A percentile compares a stretch with the other conserved stretches of the same genome.
phyloP scores from a whole-genome alignment of 2,797 vertebrate genomes.

The Microcaecilia unicolor region DNA sequence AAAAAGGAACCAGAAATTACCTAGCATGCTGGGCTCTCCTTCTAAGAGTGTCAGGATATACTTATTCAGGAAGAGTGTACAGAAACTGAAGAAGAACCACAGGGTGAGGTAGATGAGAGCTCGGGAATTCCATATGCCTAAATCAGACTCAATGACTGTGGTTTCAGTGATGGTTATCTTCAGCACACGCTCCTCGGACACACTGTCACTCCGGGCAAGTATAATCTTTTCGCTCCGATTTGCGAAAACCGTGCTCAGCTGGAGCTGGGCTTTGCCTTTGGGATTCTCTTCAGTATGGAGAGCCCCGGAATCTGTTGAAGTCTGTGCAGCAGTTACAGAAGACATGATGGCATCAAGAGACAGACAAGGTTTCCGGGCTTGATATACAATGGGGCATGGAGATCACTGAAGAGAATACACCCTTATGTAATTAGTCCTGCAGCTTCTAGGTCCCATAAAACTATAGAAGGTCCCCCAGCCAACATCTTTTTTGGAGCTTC shows the following conservation, averaged over 20 bases:
- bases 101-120: conserved; percentile 73
- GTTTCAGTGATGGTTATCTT: conserved; percentile 91
- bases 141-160: conserved; percentile 78
- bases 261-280: conserved; percentile 34
- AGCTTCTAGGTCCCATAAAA: not conserved
- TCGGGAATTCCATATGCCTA: conserved; percentile 75
- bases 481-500: not conserved
- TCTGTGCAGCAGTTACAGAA: not conserved
- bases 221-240: conserved; percentile 62
- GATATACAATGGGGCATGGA: not conserved
- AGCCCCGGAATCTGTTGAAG: not conserved
- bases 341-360: conserved; percentile 30
- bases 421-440: not conserved
- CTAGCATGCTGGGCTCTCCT: conserved; percentile 89
- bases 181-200: conserved; percentile 71
- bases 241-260: conserved; percentile 50
- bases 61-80: conserved; percentile 95
- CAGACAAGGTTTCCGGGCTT: not conserved
- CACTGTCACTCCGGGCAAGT: conserved; percentile 65
- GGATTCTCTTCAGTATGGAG: conserved; percentile 25
- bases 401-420: accelerated
- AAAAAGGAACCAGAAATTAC: conserved; percentile 41
- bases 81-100: conserved; percentile 98
- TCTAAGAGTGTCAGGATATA: conserved; percentile 88
- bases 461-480: not conserved